Conservation (phyloP, 2,888 invertebrate genomes). For the Himalopsyche japonica region DNA sequence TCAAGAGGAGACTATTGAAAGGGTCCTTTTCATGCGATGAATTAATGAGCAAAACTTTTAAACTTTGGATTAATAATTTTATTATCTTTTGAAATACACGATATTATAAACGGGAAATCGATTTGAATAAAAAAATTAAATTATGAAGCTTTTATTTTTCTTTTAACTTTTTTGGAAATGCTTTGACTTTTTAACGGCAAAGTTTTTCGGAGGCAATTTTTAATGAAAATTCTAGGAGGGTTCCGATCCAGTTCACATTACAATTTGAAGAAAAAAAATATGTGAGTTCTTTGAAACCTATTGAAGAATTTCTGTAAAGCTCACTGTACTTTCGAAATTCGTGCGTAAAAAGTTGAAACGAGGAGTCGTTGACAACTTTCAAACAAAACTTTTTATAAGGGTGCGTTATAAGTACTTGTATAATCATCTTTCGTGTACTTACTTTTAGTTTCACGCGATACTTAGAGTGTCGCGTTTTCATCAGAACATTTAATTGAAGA, state of each 20-base stretch:
- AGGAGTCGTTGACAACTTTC: background rate
- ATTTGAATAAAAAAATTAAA: background rate
- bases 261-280: background rate
- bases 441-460: background rate
- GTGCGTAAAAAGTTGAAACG: background rate
- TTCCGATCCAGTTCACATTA: background rate
- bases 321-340: background rate
- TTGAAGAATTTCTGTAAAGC: background rate
- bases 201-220: background rate
- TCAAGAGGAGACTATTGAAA: too few species aligned
- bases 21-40: too few species aligned
- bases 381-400: conserved; percentile 1
- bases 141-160: background rate
- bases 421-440: background rate
- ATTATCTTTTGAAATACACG: too few species aligned
- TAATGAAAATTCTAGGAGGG: background rate
- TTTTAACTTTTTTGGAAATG: background rate
- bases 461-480: background rate
- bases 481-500: too few species aligned
- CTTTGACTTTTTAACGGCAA: background rate
- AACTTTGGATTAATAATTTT: too few species aligned
- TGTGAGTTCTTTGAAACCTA: conserved; percentile 1
- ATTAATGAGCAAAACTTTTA: too few species aligned
- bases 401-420: background rate
- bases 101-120: background rate